Evolutionary conservation across 2,797 vertebrate genomes (phyloP).

Genomic region (Notoglanidium macrostoma): DNA sequence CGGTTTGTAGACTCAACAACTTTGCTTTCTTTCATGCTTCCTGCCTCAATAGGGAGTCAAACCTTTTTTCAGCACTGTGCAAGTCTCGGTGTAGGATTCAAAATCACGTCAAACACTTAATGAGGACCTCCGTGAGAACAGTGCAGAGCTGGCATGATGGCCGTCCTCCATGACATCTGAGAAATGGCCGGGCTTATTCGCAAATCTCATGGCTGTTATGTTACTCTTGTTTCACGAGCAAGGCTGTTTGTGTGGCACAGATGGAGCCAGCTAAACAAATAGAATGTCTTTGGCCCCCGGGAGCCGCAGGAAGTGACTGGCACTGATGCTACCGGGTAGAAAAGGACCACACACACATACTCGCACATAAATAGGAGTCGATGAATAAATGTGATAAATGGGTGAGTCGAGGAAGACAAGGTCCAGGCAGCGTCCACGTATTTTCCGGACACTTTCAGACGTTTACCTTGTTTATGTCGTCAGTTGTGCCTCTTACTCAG

Average conservation of each 20-base stretch:
- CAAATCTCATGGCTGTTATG: conserved; percentile 16
- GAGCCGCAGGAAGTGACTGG: conserved; percentile 22
- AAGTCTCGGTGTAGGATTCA: not conserved
- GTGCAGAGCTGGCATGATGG: too few relatives aligned
- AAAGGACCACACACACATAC: not conserved
- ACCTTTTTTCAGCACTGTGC: not conserved
- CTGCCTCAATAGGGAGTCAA: not conserved
- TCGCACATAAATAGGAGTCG: not conserved
- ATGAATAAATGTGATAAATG: too few relatives aligned
- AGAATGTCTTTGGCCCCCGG: conserved; percentile 31
- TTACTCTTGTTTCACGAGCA: conserved; percentile 36
- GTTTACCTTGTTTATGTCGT: conserved; percentile 42
- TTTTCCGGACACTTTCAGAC: conserved; percentile 44
- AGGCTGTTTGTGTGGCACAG: conserved; percentile 45
- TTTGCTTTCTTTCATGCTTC: not conserved
- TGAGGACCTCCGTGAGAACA: conserved; percentile 4
- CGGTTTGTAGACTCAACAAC: not conserved
- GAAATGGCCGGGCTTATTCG: conserved; percentile 31
- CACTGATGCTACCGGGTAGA: conserved; percentile 8
- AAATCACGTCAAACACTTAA: not conserved
- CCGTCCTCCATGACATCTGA: conserved; percentile 2
- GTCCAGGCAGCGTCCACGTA: conserved; percentile 10
- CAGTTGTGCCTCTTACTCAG: conserved; percentile 22
- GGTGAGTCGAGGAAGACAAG: conserved; percentile 14
- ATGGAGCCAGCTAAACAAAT: conserved; percentile 38